Conservation (phyloP, 2,888 invertebrate species). For the Campaea margaritaria region DNA sequence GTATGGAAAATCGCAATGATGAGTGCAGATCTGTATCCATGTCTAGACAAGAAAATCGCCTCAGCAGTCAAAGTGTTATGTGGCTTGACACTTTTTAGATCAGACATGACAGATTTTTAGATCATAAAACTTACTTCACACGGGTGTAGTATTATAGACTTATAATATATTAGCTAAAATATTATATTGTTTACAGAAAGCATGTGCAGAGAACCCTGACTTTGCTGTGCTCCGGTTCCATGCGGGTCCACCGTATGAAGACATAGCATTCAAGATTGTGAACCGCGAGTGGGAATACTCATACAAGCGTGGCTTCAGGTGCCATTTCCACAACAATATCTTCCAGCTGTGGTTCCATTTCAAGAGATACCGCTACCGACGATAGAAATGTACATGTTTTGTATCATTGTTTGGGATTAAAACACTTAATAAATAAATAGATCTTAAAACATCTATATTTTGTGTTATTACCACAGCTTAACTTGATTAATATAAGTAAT, state of each 20-base stretch:
- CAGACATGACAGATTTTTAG: too few relatives aligned
- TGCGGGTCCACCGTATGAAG: constrained; percentile 99
- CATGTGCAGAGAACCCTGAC: constrained; percentile 96
- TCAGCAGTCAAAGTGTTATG: too few relatives aligned
- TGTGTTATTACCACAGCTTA: constrained; percentile 4
- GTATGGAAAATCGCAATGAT: too few relatives aligned
- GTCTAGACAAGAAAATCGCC: too few relatives aligned
- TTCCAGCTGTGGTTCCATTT: constrained; percentile 99
- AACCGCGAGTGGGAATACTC: constrained; percentile 99
- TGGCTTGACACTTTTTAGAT: too few relatives aligned
- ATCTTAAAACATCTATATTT: constrained; percentile 1
- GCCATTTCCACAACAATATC: constrained; percentile 99
- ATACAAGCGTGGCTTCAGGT: constrained; percentile 98
- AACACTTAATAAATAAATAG: background rate
- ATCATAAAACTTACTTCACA: too few relatives aligned
- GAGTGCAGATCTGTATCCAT: too few relatives aligned
- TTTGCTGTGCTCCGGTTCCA: constrained; percentile 97
- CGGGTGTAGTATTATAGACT: too few relatives aligned
- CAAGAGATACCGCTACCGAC: constrained; percentile 97
- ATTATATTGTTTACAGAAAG: constrained; percentile 87
- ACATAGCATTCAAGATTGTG: constrained; percentile 99
- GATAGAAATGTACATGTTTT: constrained; percentile 70
- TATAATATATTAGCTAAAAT: too few relatives aligned
- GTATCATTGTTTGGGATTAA: background rate
- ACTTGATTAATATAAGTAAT: too few relatives aligned